phyloP scores from a whole-genome alignment of 1,140 invertebrate genomes.

The Pachyrhynchus sulphureomaculatus region DNA sequence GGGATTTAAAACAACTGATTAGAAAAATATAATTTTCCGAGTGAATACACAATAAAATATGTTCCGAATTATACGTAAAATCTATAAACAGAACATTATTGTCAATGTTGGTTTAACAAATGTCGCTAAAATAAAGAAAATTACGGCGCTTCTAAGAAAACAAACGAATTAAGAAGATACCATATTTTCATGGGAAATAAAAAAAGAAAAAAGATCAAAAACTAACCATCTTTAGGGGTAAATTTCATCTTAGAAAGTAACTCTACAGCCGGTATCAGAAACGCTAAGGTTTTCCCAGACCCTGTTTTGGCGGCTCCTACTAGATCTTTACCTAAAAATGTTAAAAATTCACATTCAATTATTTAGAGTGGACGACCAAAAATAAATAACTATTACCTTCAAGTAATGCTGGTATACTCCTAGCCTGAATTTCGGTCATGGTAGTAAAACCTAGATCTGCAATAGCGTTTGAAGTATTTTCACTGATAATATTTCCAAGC shows the following conservation, averaged over 20 bases:
- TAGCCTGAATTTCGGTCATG: conserved; percentile 97
- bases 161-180: too few species aligned
- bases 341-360: too few species aligned
- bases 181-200: too few species aligned
- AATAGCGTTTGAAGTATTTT: conserved; percentile 83
- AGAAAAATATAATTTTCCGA: too few species aligned
- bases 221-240: conserved; percentile 89
- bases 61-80: too few species aligned
- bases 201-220: background rate
- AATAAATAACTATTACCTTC: conserved; percentile 59
- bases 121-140: too few species aligned
- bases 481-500: conserved; percentile 69
- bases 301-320: conserved; percentile 96
- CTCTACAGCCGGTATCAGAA: conserved; percentile 94
- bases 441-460: conserved; percentile 93
- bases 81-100: too few species aligned
- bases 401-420: conserved; percentile 85
- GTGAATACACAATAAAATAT: too few species aligned
- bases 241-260: conserved; percentile 92
- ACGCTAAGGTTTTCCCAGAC: conserved; percentile 96
- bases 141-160: too few species aligned
- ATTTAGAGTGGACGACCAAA: too few species aligned
- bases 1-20: too few species aligned
- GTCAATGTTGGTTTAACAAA: too few species aligned
- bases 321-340: conserved; percentile 72